phyloP scores from a whole-genome alignment of 2,797 vertebrate species.

The Melanotaenia maccullochi region DNA sequence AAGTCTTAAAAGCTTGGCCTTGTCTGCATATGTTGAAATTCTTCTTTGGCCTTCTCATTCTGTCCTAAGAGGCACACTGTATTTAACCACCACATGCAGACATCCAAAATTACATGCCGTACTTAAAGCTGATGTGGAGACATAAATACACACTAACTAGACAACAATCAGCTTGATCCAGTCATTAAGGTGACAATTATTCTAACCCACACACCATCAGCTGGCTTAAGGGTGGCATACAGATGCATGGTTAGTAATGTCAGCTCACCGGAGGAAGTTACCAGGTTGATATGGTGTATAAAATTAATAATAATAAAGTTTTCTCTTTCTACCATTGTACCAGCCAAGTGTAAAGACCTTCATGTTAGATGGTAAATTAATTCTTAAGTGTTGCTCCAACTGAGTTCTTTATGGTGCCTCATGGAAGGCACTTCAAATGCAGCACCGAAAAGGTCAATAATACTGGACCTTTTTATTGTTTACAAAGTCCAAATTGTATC shows the following conservation, averaged over 20 bases:
- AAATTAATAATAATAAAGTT: constrained; percentile 3
- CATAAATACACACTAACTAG: constrained; percentile 20
- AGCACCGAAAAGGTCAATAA: background rate
- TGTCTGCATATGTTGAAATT: background rate
- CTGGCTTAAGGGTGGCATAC: constrained; percentile 16
- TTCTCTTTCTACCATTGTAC: constrained; percentile 1
- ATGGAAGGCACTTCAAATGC: constrained; percentile 30
- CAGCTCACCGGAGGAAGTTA: constrained; percentile 22
- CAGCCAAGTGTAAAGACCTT: background rate
- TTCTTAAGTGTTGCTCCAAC: background rate
- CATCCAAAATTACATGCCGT: constrained; percentile 43
- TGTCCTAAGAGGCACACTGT: background rate
- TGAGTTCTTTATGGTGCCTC: background rate
- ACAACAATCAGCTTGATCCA: constrained; percentile 3
- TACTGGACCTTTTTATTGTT: no score
- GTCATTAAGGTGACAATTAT: constrained; percentile 38
- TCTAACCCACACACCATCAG: constrained; percentile 43
- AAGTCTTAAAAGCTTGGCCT: constrained; percentile 22
- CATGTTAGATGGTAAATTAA: background rate
- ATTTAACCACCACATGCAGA: constrained; percentile 3
- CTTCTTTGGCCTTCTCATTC: background rate
- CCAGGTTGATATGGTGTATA: constrained; percentile 6
- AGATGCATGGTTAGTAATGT: constrained; percentile 15
- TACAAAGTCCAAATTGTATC: background rate
- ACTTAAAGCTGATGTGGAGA: constrained; percentile 13